Conservation (phyloP, 1,140 invertebrate species). For the Lasioglossum baleicum region DNA sequence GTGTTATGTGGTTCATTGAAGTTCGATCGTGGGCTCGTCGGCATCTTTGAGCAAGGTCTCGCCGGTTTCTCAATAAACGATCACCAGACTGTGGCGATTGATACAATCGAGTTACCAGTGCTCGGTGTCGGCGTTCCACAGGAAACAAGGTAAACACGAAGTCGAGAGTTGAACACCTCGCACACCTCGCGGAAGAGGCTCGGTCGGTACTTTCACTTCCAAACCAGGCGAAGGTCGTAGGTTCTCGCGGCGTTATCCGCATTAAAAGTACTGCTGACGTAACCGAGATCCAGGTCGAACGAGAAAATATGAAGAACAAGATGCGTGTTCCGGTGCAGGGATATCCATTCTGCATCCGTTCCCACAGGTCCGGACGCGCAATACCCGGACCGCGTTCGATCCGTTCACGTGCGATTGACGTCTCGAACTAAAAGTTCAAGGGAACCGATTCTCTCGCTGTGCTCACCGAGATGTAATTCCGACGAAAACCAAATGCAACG, state of each 20-base stretch:
- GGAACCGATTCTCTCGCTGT: no score
- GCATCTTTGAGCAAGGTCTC: not conserved
- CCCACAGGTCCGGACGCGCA: not conserved
- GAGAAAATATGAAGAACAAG: constrained; percentile 17
- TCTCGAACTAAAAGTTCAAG: no score
- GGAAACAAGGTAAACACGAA: not conserved
- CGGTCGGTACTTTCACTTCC: constrained; percentile 54
- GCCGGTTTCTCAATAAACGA: not conserved
- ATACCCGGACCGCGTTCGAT: not conserved
- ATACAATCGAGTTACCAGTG: not conserved
- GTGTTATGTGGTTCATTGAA: not conserved
- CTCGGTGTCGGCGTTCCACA: not conserved
- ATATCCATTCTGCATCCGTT: not conserved
- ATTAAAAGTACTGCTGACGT: constrained; percentile 67
- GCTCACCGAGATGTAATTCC: no score
- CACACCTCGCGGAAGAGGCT: constrained; percentile 51
- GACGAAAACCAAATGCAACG: no score
- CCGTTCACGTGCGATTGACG: not conserved
- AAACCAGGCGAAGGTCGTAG: constrained; percentile 54
- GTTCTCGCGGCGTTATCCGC: constrained; percentile 32
- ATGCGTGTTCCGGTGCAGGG: not conserved
- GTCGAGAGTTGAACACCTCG: not conserved
- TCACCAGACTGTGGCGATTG: not conserved
- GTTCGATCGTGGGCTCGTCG: no score
- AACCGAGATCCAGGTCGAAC: constrained; percentile 28